Evolutionary conservation across 2,113 vertebrate species (phyloP).

Genomic region (Cephalopterus ornatus): DNA sequence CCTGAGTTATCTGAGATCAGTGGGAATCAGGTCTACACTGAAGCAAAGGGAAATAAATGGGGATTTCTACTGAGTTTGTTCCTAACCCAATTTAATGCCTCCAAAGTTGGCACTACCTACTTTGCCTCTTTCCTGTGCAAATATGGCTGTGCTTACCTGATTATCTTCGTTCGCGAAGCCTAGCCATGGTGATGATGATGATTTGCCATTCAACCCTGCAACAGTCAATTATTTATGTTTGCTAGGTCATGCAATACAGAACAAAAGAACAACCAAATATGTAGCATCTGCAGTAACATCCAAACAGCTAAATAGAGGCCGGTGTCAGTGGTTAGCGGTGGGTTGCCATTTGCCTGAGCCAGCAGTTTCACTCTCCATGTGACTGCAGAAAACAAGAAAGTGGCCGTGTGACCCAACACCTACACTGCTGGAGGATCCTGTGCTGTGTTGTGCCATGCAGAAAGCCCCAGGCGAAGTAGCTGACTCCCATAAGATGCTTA

Average conservation of each 20-base stretch:
- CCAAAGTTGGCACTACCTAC: background rate
- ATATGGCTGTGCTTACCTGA: background rate
- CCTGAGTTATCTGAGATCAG: rapidly evolving
- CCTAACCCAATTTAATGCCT: background rate
- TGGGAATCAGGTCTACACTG: background rate
- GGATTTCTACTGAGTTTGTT: background rate
- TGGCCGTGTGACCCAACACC: rapidly evolving
- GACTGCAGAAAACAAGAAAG: background rate
- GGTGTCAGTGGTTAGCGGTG: background rate
- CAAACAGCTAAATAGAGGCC: background rate
- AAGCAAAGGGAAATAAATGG: background rate
- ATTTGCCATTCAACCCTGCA: background rate
- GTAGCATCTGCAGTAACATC: background rate
- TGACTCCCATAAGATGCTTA: rapidly evolving
- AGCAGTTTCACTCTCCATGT: background rate
- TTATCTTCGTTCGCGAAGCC: no score
- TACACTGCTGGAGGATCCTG: background rate
- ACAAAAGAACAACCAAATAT: background rate
- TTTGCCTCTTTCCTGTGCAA: conserved; percentile 38
- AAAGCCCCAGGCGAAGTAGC: background rate
- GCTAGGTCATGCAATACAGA: background rate
- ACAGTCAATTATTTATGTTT: background rate
- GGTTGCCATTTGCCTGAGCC: background rate
- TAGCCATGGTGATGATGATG: no score
- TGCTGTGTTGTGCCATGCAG: background rate